Base-by-base conservation (phyloP, 1,140 invertebrate species). In the Theocolax elegans region DNA sequence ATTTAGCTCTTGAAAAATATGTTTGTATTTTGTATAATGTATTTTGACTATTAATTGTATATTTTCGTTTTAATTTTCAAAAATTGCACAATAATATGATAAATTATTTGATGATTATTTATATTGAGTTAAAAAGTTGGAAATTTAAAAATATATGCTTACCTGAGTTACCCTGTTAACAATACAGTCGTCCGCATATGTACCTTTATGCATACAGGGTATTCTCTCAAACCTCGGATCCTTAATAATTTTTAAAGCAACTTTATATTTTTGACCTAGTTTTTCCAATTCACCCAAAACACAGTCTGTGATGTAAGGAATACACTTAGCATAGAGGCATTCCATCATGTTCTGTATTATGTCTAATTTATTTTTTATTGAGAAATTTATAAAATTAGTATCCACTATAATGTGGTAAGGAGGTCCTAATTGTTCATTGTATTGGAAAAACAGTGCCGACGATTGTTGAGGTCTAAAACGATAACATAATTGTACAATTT, bases 361-460 rank as follows among this genome's bases (percentile, higher is more conserved):
- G 80, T 99, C 98, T 63, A 99, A 85, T 88, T 99, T 99, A 81
- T 98, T 98, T 87, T 98, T 98, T 31, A 99, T 97, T 0, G 97
- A 97, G 83, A 99, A 99, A 81, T 99, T 99, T 3, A 99, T 92
- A 79, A 99, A 99, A 87, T 99, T 99, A 1, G 98, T 99, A 83
- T 99, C 98, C 15, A 99, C 83, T 31, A 99, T 86, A 44, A 99
- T 91, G 77, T 98, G 97, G 84, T 97, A 99, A 0, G 98, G 98
- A 13, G 98, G 98, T 1, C 97, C 98, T 2, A 99, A 85, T 82
- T 99, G 97, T n/a, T 94, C 98, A 81, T 99, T 99, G 85, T 99
- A 99, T 81, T 97, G 92, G 79, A 99, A 98, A 83, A 99, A 99
- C 67, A 99, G 82, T 0, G 96, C 96, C 9, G 96, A 96, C 38